Conservation (phyloP, 2,113 vertebrate genomes). For the Pseudopodoces humilis region DNA sequence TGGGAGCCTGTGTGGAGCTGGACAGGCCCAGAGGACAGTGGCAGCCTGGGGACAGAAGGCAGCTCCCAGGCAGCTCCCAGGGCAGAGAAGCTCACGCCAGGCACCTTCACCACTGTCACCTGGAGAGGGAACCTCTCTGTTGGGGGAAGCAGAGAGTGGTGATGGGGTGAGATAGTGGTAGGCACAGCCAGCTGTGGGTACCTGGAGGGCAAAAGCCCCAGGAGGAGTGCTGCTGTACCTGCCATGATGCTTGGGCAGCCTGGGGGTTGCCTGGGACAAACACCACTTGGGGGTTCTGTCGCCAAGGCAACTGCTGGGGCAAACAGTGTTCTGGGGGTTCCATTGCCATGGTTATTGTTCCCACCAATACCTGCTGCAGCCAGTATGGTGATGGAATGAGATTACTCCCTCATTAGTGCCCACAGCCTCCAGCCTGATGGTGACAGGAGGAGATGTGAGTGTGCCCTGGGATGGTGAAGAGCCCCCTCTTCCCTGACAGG, state of each 20-base stretch:
- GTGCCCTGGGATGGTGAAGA: not conserved
- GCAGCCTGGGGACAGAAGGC: not conserved
- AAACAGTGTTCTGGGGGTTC: not conserved
- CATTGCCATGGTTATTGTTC: no score
- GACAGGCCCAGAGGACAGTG: not conserved
- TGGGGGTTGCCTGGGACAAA: not conserved
- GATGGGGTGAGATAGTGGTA: not conserved
- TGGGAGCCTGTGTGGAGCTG: not conserved
- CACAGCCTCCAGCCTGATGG: not conserved
- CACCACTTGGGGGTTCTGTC: not conserved
- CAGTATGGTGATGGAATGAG: no score
- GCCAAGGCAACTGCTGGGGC: not conserved
- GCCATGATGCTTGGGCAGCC: not conserved
- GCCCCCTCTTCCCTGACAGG: fast-evolving
- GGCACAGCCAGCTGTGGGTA: not conserved
- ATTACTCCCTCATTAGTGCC: not conserved
- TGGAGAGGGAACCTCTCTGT: not conserved
- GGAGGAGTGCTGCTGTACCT: not conserved
- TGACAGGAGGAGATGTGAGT: not conserved
- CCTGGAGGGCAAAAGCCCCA: not conserved
- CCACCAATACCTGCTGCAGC: not conserved
- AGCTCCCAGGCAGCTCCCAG: not conserved
- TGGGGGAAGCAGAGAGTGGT: not conserved
- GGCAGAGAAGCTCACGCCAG: not conserved
- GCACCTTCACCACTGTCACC: not conserved